Base-by-base conservation (phyloP, 2,797 vertebrate genomes). In the Sorex maritimensis region DNA sequence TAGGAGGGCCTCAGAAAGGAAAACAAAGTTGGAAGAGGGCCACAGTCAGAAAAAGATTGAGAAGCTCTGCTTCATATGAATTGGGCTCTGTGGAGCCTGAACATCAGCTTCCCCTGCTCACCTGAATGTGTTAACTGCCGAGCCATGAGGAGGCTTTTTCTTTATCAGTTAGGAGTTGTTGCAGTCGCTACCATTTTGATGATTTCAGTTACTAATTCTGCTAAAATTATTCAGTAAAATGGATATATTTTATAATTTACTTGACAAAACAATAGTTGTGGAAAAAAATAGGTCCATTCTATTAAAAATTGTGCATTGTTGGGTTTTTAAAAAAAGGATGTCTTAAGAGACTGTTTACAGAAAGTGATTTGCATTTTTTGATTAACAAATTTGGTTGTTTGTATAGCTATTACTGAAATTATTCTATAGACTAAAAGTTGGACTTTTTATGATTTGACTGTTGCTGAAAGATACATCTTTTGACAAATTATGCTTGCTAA, bases 141-240 rank as follows among this genome's bases (percentile, higher is more conserved):
- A 6, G 2, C 4, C 9, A 17, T 26, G 19, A 65, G 21, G 38
- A 38, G 28, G 5, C 30, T 44, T 11, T 34, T 34, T 34, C 34
- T 34, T 26, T 19, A n/a, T 80, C 67, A 15, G 0, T 21, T 44
- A 19, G 23, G 52, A 28, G 5, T 6, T 30, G 13, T 30, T 72
- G 12, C 15, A n/a, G 0, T 46, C 79, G 9, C 28, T 94, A 72
- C 26, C 75, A 4, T 77, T 79, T 78, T 61, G 10, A 52, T 87
- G n/a, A 21, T 26, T 30, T 84, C 30, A 44, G 0, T 10, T 85
- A 68, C 80, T 55, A 81, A 52, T 86, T 55, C 5, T 55, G 13
- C n/a, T 80, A 58, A 93, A 93, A 41, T 90, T 67, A 65, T 86
- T 90, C 89, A 74, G 2, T 92, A 34, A 74, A 72, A 44, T 3